Percentiles rank a stretch among this genome's conserved stretches.
phyloP scores from a whole-genome alignment of 2,888 invertebrate species.

The Cetonia aurata region DNA sequence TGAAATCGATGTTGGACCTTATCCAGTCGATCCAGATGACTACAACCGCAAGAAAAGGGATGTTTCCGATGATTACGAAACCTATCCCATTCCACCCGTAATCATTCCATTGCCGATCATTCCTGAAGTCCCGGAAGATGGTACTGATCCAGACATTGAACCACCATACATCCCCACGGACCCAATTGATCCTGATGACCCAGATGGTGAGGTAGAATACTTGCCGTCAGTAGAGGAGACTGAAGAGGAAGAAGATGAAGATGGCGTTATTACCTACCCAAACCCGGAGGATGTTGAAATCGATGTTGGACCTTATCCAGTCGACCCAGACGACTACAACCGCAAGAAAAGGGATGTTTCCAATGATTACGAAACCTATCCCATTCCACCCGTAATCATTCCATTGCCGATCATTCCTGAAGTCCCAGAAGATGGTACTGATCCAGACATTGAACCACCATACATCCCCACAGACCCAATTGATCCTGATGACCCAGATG shows the following conservation, averaged over 20 bases:
- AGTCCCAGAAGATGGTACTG: neutral
- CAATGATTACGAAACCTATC: no score
- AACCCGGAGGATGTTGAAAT: neutral
- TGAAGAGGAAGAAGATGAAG: slow-evolving; percentile 5
- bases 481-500: neutral
- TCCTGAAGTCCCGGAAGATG: neutral
- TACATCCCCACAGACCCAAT: neutral
- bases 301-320: neutral
- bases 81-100: no score
- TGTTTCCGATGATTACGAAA: no score
- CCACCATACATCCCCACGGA: neutral
- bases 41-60: no score
- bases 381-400: no score
- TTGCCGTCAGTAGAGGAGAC: neutral
- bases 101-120: neutral
- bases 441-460: neutral
- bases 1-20: neutral
- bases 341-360: no score
- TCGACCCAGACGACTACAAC: neutral
- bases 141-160: neutral
- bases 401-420: neutral
- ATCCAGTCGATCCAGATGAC: neutral
- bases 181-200: neutral
- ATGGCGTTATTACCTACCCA: neutral
- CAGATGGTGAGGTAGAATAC: neutral